Evolutionary conservation across 2,113 vertebrate species (phyloP).

Genomic region (Ctenodactylus gundi): DNA sequence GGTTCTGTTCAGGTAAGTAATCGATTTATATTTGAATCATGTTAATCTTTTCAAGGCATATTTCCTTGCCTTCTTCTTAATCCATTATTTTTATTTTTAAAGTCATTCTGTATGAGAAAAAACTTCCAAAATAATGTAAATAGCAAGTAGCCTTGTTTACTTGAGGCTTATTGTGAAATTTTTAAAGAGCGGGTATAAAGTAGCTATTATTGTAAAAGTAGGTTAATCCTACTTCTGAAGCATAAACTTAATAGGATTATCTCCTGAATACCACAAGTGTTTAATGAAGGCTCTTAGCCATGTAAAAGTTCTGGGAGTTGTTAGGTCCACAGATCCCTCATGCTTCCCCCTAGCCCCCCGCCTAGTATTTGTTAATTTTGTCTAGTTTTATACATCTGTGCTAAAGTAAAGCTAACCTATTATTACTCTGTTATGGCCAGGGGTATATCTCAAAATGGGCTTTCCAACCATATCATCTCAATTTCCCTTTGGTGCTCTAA

Average conservation of each 20-base stretch:
- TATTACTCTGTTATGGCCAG: neutral
- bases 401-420: neutral
- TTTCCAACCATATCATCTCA: neutral
- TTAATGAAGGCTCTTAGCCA: neutral
- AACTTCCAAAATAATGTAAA: slow-evolving; percentile 18
- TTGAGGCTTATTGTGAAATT: neutral
- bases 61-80: neutral
- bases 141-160: neutral
- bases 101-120: slow-evolving; percentile 1
- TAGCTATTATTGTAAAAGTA: neutral
- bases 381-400: neutral
- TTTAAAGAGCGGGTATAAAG: neutral
- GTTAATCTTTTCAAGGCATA: neutral
- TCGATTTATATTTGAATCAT: neutral
- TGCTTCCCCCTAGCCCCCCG: neutral
- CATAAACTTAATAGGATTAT: neutral
- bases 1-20: slow-evolving; percentile 5
- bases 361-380: neutral
- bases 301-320: neutral
- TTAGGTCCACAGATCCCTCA: neutral
- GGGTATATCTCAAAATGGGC: neutral
- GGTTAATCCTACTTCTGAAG: neutral
- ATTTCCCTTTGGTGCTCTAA: neutral
- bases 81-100: slow-evolving; percentile 17
- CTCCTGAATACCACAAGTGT: neutral